phyloP scores from a whole-genome alignment of 2,888 invertebrate genomes.

The Galerucella calmariensis region DNA sequence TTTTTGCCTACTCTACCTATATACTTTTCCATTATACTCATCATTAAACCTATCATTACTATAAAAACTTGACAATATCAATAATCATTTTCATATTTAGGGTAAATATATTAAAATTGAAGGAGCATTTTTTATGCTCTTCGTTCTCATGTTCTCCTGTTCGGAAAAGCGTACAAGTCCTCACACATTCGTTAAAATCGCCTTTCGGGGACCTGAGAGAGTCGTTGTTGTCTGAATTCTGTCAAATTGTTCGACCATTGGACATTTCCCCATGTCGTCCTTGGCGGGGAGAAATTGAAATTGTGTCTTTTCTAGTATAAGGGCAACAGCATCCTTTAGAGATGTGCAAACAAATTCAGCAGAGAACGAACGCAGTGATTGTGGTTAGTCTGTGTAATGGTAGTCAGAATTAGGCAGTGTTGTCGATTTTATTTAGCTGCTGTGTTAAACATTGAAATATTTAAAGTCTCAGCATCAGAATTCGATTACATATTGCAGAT shows the following conservation, averaged over 20 bases:
- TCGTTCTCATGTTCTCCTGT: conserved; percentile 22
- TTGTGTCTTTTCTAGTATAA: conserved; percentile 31
- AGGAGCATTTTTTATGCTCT: neutral
- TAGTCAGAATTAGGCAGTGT: neutral
- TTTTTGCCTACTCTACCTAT: too few relatives aligned
- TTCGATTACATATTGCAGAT: too few relatives aligned
- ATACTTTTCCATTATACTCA: too few relatives aligned
- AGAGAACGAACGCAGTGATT: neutral
- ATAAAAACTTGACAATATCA: too few relatives aligned
- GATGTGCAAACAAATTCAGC: neutral
- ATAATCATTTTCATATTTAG: too few relatives aligned
- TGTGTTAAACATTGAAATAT: neutral
- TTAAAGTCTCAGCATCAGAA: too few relatives aligned
- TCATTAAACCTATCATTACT: too few relatives aligned
- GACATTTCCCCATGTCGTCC: conserved; percentile 30
- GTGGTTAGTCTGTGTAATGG: neutral
- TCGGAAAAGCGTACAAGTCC: too few relatives aligned
- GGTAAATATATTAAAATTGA: neutral
- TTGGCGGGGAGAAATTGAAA: conserved; percentile 37
- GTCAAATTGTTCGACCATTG: conserved; percentile 9
- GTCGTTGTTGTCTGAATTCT: neutral
- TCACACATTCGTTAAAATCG: conserved; percentile 21
- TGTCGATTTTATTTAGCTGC: neutral
- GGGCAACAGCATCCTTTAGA: neutral
- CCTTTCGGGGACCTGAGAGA: conserved; percentile 15